phyloP scores from a whole-genome alignment of 1,140 invertebrate genomes.

The Danaus plexippus region DNA sequence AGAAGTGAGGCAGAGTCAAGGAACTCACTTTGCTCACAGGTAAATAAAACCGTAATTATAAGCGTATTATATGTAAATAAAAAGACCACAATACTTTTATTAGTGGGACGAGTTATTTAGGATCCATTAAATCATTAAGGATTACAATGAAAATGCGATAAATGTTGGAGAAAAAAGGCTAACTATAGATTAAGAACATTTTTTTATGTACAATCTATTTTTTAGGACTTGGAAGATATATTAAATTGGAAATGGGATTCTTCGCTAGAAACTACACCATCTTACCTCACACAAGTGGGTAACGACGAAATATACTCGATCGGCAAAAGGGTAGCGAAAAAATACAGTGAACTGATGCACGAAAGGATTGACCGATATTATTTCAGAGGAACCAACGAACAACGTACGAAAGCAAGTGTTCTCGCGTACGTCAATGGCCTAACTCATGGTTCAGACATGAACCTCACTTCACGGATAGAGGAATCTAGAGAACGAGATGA shows the following conservation, averaged over 20 bases:
- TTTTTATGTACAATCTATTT: constrained; percentile 1
- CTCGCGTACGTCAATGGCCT: constrained; percentile 47
- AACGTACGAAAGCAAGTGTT: constrained; percentile 48
- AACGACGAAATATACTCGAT: constrained; percentile 52
- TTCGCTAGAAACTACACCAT: constrained; percentile 36
- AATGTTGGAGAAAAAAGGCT: too few relatives aligned
- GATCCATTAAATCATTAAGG: too few relatives aligned
- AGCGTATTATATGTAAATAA: too few relatives aligned
- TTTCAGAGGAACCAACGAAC: constrained; percentile 46
- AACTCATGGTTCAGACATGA: constrained; percentile 31
- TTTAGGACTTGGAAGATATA: constrained; percentile 47
- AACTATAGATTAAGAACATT: not conserved
- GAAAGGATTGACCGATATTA: constrained; percentile 31
- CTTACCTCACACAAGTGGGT: constrained; percentile 43
- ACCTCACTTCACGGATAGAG: constrained; percentile 26
- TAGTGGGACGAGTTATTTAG: too few relatives aligned
- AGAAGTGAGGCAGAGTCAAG: constrained; percentile 29
- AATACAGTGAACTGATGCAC: constrained; percentile 1
- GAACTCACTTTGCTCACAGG: constrained; percentile 46
- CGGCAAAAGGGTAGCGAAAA: constrained; percentile 35
- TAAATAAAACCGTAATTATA: constrained; percentile 8
- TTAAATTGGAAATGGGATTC: constrained; percentile 44
- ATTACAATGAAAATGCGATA: too few relatives aligned
- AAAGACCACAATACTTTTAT: too few relatives aligned
- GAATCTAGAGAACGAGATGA: constrained; percentile 31